Evolutionary conservation across 2,888 invertebrate species (phyloP).

Genomic region (Drosophila neutralis): DNA sequence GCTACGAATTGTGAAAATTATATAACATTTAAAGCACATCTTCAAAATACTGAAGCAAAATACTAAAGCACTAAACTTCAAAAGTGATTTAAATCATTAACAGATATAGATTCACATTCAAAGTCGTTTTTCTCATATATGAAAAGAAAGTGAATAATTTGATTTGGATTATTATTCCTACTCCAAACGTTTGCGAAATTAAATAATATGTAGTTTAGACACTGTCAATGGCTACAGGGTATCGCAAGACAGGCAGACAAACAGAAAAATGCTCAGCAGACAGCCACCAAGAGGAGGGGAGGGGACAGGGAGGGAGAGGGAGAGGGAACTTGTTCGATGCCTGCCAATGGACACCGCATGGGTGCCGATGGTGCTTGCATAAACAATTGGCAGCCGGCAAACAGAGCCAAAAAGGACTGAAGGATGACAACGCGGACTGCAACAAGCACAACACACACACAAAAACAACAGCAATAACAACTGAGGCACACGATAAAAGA

Average conservation of each 20-base stretch:
- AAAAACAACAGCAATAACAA: slow-evolving; percentile 3
- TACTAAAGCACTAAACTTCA: not conserved
- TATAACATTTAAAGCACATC: not conserved
- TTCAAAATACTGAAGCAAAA: no score
- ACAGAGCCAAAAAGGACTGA: slow-evolving; percentile 49
- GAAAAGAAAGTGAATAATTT: not conserved
- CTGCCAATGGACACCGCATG: slow-evolving; percentile 34
- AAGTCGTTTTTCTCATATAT: not conserved
- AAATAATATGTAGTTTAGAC: not conserved
- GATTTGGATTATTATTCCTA: not conserved
- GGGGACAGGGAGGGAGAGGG: not conserved
- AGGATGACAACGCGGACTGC: slow-evolving; percentile 30
- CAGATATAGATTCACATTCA: not conserved
- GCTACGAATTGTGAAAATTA: not conserved
- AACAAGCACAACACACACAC: slow-evolving; percentile 18
- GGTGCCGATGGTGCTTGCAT: slow-evolving; percentile 62
- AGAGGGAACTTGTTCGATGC: slow-evolving; percentile 22
- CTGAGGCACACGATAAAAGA: slow-evolving; percentile 36
- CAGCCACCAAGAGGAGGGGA: not conserved
- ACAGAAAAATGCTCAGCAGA: slow-evolving; percentile 58
- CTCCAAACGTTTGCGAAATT: not conserved
- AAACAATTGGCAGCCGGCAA: slow-evolving; percentile 73
- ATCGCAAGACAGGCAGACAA: slow-evolving; percentile 37
- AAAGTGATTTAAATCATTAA: not conserved
- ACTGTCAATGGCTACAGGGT: not conserved